A percentile compares a stretch with the other conserved stretches of the same genome.
Conservation (phyloP, 2,888 invertebrate species). For the Macroteleia sp. region DNA sequence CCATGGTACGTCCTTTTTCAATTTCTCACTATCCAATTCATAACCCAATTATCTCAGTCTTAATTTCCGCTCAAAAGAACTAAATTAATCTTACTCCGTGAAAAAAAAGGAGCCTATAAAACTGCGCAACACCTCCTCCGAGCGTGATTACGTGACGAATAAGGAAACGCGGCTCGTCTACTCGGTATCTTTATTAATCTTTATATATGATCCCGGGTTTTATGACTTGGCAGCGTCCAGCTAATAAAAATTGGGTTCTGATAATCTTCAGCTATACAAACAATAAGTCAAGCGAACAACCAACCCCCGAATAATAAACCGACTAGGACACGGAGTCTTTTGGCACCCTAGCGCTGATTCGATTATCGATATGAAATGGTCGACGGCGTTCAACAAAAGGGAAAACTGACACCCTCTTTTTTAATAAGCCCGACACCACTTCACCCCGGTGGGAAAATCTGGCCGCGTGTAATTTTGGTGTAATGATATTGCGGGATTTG, state of each 20-base stretch:
- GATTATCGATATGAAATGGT: constrained; percentile 65
- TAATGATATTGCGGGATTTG: constrained; percentile 80
- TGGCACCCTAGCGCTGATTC: constrained; percentile 61
- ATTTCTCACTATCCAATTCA: constrained; percentile 45
- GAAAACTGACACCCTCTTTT: constrained; percentile 73
- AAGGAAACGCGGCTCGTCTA: constrained; percentile 29
- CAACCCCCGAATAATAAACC: constrained; percentile 76
- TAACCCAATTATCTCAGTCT: constrained; percentile 40
- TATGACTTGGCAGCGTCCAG: constrained; percentile 57
- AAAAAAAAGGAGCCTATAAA: constrained; percentile 34
- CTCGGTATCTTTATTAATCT: constrained; percentile 50
- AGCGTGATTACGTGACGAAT: constrained; percentile 37
- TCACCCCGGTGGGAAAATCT: constrained; percentile 80
- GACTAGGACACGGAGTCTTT: constrained; percentile 29
- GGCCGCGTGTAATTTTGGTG: constrained; percentile 80
- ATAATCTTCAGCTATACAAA: constrained; percentile 74
- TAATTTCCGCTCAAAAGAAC: constrained; percentile 46
- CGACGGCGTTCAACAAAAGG: constrained; percentile 58
- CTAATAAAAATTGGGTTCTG: constrained; percentile 80
- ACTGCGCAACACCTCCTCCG: constrained; percentile 41
- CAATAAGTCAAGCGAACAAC: constrained; percentile 69
- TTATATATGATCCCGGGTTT: constrained; percentile 64
- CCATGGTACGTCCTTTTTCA: constrained; percentile 13
- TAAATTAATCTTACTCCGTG: constrained; percentile 31
- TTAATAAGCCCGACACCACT: constrained; percentile 79